Conservation (phyloP, 2,113 vertebrate genomes). For the Petrocephalus microphthalmus region DNA sequence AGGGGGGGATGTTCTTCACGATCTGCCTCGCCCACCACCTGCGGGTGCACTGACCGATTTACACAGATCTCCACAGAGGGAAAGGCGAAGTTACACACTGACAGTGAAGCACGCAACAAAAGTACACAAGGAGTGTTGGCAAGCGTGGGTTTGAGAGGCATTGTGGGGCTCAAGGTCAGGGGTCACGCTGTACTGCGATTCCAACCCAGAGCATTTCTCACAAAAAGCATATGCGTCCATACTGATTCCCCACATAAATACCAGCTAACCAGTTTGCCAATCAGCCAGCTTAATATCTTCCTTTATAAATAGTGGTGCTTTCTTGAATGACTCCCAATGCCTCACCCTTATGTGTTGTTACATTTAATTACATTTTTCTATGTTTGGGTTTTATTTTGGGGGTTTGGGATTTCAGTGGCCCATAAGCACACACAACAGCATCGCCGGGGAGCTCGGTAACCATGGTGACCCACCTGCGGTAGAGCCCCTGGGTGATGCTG, state of each 20-base stretch:
- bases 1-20: conserved; percentile 85
- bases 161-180: neutral
- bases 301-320: neutral
- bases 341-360: neutral
- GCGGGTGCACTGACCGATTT: neutral
- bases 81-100: neutral
- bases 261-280: neutral
- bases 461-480: conserved; percentile 65
- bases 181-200: neutral
- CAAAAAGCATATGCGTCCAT: neutral
- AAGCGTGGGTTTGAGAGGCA: too few relatives aligned
- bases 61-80: neutral
- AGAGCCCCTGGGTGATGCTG: conserved; percentile 64
- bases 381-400: neutral
- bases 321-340: neutral
- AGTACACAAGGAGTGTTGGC: neutral
- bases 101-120: neutral
- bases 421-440: neutral
- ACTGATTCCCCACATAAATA: neutral
- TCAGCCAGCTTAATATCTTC: neutral
- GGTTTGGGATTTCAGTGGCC: neutral
- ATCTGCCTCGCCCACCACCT: conserved; percentile 88
- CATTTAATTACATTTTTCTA: neutral
- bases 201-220: neutral
- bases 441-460: neutral